phyloP scores from a whole-genome alignment of 2,113 vertebrate species.

The Sterna hirundo region DNA sequence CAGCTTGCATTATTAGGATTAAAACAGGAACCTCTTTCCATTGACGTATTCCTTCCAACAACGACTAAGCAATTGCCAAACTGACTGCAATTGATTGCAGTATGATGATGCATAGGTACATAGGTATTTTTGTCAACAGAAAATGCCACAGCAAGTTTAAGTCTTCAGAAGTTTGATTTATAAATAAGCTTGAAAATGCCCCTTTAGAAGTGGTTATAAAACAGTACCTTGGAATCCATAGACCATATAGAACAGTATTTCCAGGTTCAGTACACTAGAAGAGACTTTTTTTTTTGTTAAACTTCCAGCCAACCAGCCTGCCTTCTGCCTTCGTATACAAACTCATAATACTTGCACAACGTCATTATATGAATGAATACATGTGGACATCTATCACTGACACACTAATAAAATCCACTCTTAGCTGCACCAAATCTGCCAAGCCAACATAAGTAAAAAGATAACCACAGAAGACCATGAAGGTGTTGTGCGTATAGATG shows the following conservation, averaged over 20 bases:
- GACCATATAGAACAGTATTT: neutral
- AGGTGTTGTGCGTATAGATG: neutral
- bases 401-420: neutral
- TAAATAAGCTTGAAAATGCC: neutral
- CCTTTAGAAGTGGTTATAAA: neutral
- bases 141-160: neutral
- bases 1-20: conserved; percentile 1
- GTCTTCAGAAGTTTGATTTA: neutral
- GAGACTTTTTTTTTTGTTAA: neutral
- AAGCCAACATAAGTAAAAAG: neutral
- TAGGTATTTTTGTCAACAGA: neutral
- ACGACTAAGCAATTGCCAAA: neutral
- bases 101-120: neutral
- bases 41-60: conserved; percentile 4
- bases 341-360: rapidly evolving
- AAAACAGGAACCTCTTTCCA: conserved; percentile 14
- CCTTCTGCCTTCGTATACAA: neutral
- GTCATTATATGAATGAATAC: neutral
- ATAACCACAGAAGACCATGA: neutral
- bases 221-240: neutral
- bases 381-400: neutral
- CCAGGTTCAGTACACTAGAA: neutral
- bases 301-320: neutral
- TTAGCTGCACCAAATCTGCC: neutral
- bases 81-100: neutral